Conservation (phyloP, 1,140 invertebrate species). For the Octopus sinensis region DNA sequence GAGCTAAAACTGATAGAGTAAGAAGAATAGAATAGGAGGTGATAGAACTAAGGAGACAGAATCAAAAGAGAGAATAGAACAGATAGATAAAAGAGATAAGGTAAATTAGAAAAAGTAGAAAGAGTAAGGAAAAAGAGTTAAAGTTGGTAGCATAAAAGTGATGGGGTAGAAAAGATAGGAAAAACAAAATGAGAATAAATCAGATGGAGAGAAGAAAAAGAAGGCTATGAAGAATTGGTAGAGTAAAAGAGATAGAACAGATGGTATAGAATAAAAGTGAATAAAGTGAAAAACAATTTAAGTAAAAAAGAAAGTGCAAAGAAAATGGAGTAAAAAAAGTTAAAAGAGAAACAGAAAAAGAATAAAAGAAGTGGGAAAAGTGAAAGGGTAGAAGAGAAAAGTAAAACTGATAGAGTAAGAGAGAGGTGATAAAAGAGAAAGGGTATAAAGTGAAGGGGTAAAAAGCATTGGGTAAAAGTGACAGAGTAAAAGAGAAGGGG, state of each 20-base stretch:
- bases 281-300: neutral
- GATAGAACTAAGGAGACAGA: slow-evolving; percentile 9
- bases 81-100: slow-evolving; percentile 14
- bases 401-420: neutral
- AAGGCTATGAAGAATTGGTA: neutral
- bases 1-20: slow-evolving; percentile 9
- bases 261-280: neutral
- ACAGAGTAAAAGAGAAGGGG: neutral
- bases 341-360: neutral
- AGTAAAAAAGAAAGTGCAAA: neutral
- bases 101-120: neutral
- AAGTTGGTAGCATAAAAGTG: slow-evolving; percentile 6
- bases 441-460: neutral
- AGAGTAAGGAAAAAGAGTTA: neutral
- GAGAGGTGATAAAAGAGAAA: neutral
- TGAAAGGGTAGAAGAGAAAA: neutral
- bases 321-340: neutral
- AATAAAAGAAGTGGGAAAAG: neutral
- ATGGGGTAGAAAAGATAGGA: slow-evolving; percentile 12
- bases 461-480: neutral
- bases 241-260: neutral
- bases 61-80: slow-evolving; percentile 9
- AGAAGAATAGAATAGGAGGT: slow-evolving; percentile 16
- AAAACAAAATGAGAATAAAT: neutral
- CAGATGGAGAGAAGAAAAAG: neutral